Evolutionary conservation across 2,797 vertebrate species (phyloP).

Genomic region (Neopelma chrysocephalum): DNA sequence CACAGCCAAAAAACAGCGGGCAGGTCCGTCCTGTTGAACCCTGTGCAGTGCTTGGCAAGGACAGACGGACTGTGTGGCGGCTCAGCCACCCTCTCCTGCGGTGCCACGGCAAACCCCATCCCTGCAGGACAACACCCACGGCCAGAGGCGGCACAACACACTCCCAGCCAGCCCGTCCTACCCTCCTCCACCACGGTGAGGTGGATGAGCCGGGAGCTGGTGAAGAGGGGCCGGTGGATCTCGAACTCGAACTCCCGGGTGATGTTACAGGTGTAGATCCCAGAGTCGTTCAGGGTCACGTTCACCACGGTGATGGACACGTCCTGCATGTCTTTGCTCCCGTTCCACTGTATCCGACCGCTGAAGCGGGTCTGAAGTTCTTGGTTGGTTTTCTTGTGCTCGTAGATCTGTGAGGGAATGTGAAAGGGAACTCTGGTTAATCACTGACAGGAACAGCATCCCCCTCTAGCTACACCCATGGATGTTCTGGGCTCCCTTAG

Average conservation of each 20-base stretch:
- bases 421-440: neutral
- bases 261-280: constrained; percentile 86
- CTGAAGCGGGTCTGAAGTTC: constrained; percentile 79
- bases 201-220: constrained; percentile 74
- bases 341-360: constrained; percentile 86
- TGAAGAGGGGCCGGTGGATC: constrained; percentile 78
- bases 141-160: rapidly evolving
- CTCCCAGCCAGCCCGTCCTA: constrained; percentile 38
- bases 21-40: neutral
- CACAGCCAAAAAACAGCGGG: rapidly evolving
- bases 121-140: neutral
- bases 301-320: constrained; percentile 88
- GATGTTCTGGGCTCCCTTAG: neutral
- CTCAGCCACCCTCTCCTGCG: neutral
- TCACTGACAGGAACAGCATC: rapidly evolving
- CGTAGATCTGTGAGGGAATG: constrained; percentile 71
- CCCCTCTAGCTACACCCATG: neutral
- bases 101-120: rapidly evolving
- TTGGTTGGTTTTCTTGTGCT: constrained; percentile 66
- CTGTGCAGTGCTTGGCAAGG: rapidly evolving
- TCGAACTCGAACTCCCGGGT: constrained; percentile 85
- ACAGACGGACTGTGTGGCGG: neutral
- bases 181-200: constrained; percentile 86
- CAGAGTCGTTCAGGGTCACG: constrained; percentile 84
- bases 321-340: constrained; percentile 93